Base-by-base conservation (phyloP, 1,140 invertebrate genomes). In the Aethina tumida region DNA sequence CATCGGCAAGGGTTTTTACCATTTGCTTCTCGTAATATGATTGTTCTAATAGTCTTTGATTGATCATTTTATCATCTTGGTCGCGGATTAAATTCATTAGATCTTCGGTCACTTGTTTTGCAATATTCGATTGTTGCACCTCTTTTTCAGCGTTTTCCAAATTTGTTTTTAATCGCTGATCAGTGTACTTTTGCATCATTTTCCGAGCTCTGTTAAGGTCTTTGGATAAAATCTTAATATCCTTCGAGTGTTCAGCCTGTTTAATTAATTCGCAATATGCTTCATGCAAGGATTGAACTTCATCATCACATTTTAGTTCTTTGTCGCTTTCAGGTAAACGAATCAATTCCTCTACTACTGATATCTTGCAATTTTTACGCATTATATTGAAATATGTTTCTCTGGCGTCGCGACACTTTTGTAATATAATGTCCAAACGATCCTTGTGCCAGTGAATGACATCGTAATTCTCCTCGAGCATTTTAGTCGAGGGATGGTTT, bases 21-120 rank as follows among this genome's bases (percentile, higher is more conserved):
- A 79, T 70, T 55, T 72, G 68, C 49, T 76, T 77, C 43, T 79
- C 75, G 52, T 74, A 75, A 15, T 66, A 60, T 2, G 73, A 74
- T 33, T 77, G 64, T 45, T 69, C 67, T 43, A 75, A 50, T 3
- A 75, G 61, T 43, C 69, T 70, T 36, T 65, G 62, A 0, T 65
- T 65, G 13, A 70, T 50, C 31, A 63, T 55, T 26, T 49, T 46
- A 39, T 75, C 68, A 50, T 74, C 67, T 4, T 50, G 36, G 3
- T 60, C 52, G 64, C 64, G 66, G 2, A 67, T 26, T 3, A 58
- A 31, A 1, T 47, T 33, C 8, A 68, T 18, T 5, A 68, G 36
- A 4, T 49, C 20, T 15, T 52, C 58, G 24, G 59, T 33, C 61
- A 55, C 10, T 55, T 41, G 6, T 43, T 27, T 21, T 58, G 58